A percentile compares a stretch with the other conserved stretches of the same genome.
These are phyloP conservation scores for Caenorhabditis sp. DNA, from an alignment of 2,888 invertebrate genomes.

Conservation along the genomic window DNA sequence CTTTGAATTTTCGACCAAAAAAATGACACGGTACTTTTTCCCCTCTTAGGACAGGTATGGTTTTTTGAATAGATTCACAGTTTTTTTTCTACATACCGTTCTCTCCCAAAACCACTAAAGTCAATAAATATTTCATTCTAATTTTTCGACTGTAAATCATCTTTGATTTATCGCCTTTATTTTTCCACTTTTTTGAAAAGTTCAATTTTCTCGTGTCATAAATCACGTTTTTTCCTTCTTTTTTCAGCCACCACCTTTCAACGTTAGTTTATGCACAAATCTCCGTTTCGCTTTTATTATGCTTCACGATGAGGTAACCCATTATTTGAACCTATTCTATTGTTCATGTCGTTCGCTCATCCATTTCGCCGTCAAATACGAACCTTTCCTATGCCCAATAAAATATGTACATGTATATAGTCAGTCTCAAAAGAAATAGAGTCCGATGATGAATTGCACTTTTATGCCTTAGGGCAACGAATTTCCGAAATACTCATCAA, in stretches of 20 bases:
- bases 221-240: not conserved
- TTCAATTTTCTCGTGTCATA: not conserved
- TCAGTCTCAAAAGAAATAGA: not conserved
- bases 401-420: not conserved
- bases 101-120: no score
- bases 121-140: no score
- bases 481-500: not conserved
- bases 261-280: not conserved
- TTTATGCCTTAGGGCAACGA: not conserved
- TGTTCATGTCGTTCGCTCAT: not conserved
- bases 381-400: not conserved
- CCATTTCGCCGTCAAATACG: not conserved
- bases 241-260: not conserved
- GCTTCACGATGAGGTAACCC: not conserved
- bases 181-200: no score
- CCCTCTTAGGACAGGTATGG: no score
- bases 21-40: no score
- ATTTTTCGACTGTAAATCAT: no score
- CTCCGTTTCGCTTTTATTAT: not conserved
- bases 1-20: no score
- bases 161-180: no score
- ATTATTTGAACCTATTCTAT: not conserved
- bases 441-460: not conserved
- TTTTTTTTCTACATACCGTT: no score
- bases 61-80: no score